Base-by-base conservation (phyloP, 2,797 vertebrate genomes). In the Aplochiton taeniatus region DNA sequence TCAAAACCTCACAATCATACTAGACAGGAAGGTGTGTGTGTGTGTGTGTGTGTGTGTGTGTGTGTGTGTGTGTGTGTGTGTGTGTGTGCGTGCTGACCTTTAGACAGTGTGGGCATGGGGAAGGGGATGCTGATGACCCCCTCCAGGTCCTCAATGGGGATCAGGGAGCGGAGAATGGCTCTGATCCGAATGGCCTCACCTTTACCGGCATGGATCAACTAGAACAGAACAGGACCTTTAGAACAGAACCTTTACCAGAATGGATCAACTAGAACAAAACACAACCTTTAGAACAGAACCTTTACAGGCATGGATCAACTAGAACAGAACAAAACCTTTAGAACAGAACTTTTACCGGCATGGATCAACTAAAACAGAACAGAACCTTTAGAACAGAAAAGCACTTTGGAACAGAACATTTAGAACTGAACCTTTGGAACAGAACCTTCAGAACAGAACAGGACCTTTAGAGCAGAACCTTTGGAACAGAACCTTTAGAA, bases 121-220 rank as follows among this genome's bases (percentile, higher is more conserved):
- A 98, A 98, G 7, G 94, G 90, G 61, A 98, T 95, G 80, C 96
- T 98, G 85, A 98, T 97, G 57, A 98, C 96, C 7, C 96, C 96
- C 73, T 97, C 95, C 76, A 98, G 91, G 79, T 98, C 96, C 81
- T 95, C 94, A 4, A 98, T 81, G 0, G 96, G 96, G 81, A 98
- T 97, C 16, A 98, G 88, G 59, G 96, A 98, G 65, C 96, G 92
- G 46, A 98, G 83, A 83, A 98, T 98, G 57, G 96, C 96, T 77
- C 96, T 91, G 78, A 98, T 98, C 56, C 96, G 93, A 79, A 98
- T 96, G 8, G 96, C 96, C 82, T 98, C 96, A 0, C 96, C 96
- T 90, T 98, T 98, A 13, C 94, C 95, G 31, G 96, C 95, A 69
- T 98, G 93, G 73, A 98, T 98, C 81, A 98, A 74, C 96, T 98